Base-by-base conservation (phyloP, 2,113 vertebrate genomes). In the Bungarus multicinctus region DNA sequence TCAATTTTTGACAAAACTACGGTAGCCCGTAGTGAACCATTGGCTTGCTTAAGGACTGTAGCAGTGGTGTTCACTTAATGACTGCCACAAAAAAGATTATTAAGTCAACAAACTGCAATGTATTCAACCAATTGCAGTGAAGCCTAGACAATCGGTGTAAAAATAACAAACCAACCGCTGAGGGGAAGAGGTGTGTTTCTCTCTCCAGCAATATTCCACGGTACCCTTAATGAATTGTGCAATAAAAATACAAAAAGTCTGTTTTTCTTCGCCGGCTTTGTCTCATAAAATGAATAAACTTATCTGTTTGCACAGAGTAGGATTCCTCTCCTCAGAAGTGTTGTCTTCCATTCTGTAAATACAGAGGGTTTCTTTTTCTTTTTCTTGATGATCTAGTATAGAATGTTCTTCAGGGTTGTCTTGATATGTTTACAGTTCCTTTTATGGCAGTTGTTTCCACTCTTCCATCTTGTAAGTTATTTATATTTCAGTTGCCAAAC, bases 371-470 rank as follows among this genome's bases (percentile, higher is more conserved):
- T 91, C 2, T 58, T 58, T 12, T 69, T 3, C 23, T n/a, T 14
- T 2, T 39, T 0, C 2, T 1, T 2, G 3, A 60, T 1, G 39
- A n/a, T 5, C 0, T 23, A 0, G 4, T 2, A 39, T 20, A 18
- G 0, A 0, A 14, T 0, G 34, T 81, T 14, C 25, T 14, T 14
- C 34, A 0, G 0, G 64, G 34, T 88, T 34, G 43, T 30, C 0
- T 3, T 58, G 1, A 1, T 0, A 0, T 16, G 12, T 1, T 2
- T 87, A 89, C 39, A 0, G 0, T 27, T 45, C 52, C 91, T 90
- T 1, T 12, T 9, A 0, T 0, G 3, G 52, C 0, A 0, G 5
- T 5, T 22, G 45, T 47, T 57, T 47, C 0, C 58, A 1, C 18
- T 30, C 0, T 0, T 0, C 55, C 0, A 58, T 2, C 20, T 7